phyloP scores from a whole-genome alignment of 2,888 invertebrate species.

The Catotricha subobsoleta region DNA sequence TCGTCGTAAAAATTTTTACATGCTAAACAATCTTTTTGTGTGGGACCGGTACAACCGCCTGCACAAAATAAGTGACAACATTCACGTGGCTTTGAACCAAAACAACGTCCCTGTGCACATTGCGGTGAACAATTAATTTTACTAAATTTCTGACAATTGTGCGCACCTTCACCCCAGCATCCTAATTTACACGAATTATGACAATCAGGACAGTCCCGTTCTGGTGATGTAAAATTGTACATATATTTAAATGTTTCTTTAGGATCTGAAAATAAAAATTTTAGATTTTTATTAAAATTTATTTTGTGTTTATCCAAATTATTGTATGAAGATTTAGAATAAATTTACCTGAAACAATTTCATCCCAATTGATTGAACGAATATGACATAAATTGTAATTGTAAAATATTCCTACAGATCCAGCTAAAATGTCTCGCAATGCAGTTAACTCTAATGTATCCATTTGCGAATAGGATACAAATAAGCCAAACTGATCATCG shows the following conservation, averaged over 20 bases:
- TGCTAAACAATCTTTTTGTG: conserved; percentile 86
- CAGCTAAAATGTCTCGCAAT: conserved; percentile 72
- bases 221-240: conserved; percentile 67
- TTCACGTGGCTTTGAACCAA: conserved; percentile 75
- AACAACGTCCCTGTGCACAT: conserved; percentile 87
- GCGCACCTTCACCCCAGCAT: conserved; percentile 90
- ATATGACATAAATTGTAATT: conserved; percentile 91
- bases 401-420: conserved; percentile 81
- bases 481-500: conserved; percentile 66
- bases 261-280: no score
- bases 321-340: no score
- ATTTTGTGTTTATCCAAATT: no score
- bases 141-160: conserved; percentile 88
- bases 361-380: conserved; percentile 83
- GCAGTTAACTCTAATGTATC: conserved; percentile 74
- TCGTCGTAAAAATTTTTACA: conserved; percentile 93
- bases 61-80: conserved; percentile 97
- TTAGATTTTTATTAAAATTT: no score
- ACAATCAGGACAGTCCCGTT: conserved; percentile 64
- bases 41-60: conserved; percentile 89
- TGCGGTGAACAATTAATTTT: conserved; percentile 88
- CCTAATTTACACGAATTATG: conserved; percentile 62
- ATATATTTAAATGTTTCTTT: conserved; percentile 55
- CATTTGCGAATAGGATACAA: conserved; percentile 76
- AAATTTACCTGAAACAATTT: conserved; percentile 52